Evolutionary conservation across 2,888 invertebrate species (phyloP).

Genomic region (Polia nebulosa): DNA sequence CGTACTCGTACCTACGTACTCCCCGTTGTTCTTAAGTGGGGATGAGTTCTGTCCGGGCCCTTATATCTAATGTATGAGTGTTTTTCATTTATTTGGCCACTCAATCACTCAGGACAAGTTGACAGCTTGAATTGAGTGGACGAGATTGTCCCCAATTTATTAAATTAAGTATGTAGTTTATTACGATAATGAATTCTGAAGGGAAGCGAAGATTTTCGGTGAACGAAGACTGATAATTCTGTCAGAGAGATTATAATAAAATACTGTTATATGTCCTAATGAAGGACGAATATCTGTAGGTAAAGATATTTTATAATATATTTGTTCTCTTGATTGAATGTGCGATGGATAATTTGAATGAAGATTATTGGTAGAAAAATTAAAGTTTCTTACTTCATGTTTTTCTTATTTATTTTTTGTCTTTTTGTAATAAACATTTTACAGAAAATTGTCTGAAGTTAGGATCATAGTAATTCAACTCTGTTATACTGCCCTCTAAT

Average conservation of each 20-base stretch:
- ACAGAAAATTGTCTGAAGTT: too few species aligned
- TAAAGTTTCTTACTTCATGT: too few species aligned
- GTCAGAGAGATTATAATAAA: conserved; percentile 12
- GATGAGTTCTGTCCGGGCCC: conserved; percentile 30
- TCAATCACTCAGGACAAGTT: conserved; percentile 63
- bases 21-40: conserved; percentile 27
- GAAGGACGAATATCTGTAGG: background rate
- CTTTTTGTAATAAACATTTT: too few species aligned
- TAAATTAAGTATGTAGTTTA: conserved; percentile 60
- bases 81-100: conserved; percentile 64
- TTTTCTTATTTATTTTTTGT: background rate
- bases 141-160: conserved; percentile 61
- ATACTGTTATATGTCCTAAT: background rate
- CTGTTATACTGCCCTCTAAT: too few species aligned
- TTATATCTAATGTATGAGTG: conserved; percentile 38
- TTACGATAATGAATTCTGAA: conserved; percentile 60
- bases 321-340: background rate
- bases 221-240: conserved; percentile 9
- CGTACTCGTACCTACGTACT: conserved; percentile 3
- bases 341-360: background rate
- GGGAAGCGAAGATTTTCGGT: conserved; percentile 24
- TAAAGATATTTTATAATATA: background rate
- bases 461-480: too few species aligned
- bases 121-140: conserved; percentile 61
- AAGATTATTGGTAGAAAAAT: background rate